phyloP scores from a whole-genome alignment of 2,888 invertebrate species.

The Osedax frankpressi region DNA sequence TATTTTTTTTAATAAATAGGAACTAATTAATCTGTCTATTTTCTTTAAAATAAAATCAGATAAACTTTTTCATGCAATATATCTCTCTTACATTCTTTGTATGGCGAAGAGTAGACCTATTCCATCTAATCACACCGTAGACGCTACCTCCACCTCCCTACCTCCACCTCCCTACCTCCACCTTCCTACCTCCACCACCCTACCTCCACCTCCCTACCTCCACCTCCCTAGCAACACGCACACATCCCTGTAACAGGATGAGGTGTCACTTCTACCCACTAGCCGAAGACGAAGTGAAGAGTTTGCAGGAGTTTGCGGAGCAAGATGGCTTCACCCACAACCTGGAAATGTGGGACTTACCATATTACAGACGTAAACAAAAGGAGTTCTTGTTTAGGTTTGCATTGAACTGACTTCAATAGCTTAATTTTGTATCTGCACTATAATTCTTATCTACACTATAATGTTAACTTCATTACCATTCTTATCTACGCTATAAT shows the following conservation, averaged over 20 bases:
- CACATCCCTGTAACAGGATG: conserved; percentile 27
- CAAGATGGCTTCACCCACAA: conserved; percentile 59
- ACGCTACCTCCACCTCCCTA: neutral
- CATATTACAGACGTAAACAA: conserved; percentile 73
- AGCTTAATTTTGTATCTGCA: no score
- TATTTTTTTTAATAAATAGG: no score
- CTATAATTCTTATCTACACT: no score
- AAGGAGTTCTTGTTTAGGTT: conserved; percentile 48
- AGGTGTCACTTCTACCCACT: conserved; percentile 50
- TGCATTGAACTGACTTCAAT: no score
- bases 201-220: neutral
- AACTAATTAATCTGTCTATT: no score
- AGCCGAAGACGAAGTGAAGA: conserved; percentile 62
- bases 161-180: neutral
- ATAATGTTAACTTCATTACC: neutral
- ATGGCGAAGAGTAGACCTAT: no score
- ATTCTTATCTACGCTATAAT: neutral
- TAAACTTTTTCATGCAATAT: no score
- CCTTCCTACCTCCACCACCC: neutral
- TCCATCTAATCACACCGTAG: neutral
- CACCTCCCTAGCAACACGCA: neutral
- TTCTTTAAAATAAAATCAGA: no score
- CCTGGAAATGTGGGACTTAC: conserved; percentile 69
- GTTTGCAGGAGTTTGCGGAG: conserved; percentile 60
- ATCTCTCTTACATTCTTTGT: no score